Base-by-base conservation (phyloP, 2,113 vertebrate species). In the Lates calcarifer region DNA sequence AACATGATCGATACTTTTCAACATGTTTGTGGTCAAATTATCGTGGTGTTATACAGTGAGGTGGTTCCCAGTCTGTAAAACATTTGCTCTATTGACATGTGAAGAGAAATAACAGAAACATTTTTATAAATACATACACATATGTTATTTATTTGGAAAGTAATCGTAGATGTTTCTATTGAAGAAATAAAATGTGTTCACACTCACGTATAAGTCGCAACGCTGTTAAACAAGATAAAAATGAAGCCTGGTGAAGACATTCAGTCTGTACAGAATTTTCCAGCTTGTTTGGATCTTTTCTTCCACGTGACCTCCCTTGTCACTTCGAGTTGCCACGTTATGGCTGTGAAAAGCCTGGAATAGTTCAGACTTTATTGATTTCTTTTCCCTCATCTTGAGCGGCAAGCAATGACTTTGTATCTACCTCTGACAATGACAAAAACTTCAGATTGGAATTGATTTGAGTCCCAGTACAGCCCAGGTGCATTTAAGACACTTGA, bases 361-460 rank as follows among this genome's bases (percentile, higher is more conserved):
- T 58, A 74, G 75, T 86, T 87, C 58, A 79, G 86, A 75, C 63
- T 1, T 76, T 64, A 85, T 85, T 31, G 83, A 89, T 83, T 80
- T 68, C 60, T 62, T 45, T 51, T 28, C 31, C 56, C 41, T 11
- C 55, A 28, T 76, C 56, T 29, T 41, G 24, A 81, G 67, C 45
- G 47, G 28, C 47, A 55, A 61, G 68, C 26, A 29, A 15, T 70
- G 74, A 56, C 75, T 87, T 68, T 74, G 57, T 63, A 35, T 83
- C 61, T 53, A 2, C 39, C 28, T 68, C 73, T 1, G 18, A 82
- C 83, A 73, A 62, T 66, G 45, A 72, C 33, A 77, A 68, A 82
- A 86, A 81, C 84, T 73, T 74, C 70, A 83, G 80, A 88, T 88
- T 84, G 64, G 56, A 69, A 89, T 87, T 79, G 84, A 90, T 88